Conservation (phyloP, 2,888 invertebrate species). For the Tipula unca region DNA sequence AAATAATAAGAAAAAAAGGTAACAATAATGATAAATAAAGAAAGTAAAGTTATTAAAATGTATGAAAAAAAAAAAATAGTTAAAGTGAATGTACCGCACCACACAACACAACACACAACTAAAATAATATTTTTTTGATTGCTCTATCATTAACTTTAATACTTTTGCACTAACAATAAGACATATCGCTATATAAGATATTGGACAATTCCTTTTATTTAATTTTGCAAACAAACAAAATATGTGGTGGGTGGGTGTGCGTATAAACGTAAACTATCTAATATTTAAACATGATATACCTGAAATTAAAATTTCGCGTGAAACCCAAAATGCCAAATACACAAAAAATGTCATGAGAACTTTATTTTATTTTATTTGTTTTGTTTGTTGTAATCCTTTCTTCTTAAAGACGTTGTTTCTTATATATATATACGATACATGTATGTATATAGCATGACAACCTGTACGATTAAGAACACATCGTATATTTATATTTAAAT, state of each 20-base stretch:
- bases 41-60: neutral
- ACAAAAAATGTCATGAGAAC: neutral
- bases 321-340: neutral
- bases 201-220: neutral
- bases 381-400: neutral
- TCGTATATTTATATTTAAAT: neutral
- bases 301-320: neutral
- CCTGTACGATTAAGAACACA: slow-evolving; percentile 8
- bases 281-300: neutral
- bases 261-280: neutral
- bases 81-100: neutral
- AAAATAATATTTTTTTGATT: neutral
- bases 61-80: neutral
- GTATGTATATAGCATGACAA: neutral
- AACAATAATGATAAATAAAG: neutral
- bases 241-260: neutral
- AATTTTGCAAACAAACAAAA: neutral
- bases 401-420: neutral
- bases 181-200: neutral
- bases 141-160: neutral
- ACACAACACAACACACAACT: neutral
- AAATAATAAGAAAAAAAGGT: neutral
- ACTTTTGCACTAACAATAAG: neutral
- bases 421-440: neutral
- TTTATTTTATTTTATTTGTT: neutral